These are phyloP conservation scores for Polypterus senegalus DNA, from an alignment of 2,113 vertebrate genomes.

Conservation along the genomic window DNA sequence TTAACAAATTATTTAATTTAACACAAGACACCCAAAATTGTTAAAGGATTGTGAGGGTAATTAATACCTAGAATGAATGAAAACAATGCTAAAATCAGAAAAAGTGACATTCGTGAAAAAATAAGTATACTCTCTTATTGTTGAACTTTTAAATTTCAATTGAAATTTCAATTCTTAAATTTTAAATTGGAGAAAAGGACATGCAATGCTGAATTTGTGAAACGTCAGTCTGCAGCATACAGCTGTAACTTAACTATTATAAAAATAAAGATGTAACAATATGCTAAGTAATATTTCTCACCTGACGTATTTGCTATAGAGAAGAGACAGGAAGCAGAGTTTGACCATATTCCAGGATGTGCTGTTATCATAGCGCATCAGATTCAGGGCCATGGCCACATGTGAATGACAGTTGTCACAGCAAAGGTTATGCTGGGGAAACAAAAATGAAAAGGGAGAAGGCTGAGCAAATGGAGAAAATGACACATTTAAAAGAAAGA, in stretches of 20 bases:
- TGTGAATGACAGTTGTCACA: conserved; percentile 97
- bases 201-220: background rate
- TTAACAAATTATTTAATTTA: too few species aligned
- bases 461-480: background rate
- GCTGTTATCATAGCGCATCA: conserved; percentile 87
- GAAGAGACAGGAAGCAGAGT: conserved; percentile 68
- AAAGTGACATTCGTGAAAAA: too few species aligned
- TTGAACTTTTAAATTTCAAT: background rate
- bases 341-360: conserved; percentile 94
- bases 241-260: background rate
- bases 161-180: background rate
- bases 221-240: background rate
- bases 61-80: too few species aligned
- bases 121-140: too few species aligned
- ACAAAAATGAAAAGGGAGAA: background rate
- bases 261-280: background rate
- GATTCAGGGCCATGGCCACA: conserved; percentile 86
- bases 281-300: conserved; percentile 31
- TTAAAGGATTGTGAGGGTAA: too few species aligned
- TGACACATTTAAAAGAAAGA: too few species aligned
- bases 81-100: too few species aligned
- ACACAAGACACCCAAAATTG: too few species aligned
- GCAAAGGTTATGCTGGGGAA: conserved; percentile 82
- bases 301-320: conserved; percentile 85
- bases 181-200: background rate